These are phyloP conservation scores for Corythornis vintsioides DNA, from an alignment of 2,113 vertebrate genomes.

Conservation along the genomic window DNA sequence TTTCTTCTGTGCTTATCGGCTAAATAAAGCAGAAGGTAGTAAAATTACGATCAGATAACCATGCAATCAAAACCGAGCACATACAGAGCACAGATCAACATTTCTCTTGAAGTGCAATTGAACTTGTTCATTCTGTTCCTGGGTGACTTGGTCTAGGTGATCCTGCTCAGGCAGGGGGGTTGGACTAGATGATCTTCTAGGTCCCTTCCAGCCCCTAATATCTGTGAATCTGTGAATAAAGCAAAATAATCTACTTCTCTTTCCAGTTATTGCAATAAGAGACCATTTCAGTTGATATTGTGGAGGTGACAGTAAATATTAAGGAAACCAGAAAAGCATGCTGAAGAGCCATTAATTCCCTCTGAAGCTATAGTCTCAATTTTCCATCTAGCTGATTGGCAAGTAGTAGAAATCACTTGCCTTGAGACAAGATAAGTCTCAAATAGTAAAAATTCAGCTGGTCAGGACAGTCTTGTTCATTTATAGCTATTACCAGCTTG, in stretches of 20 bases:
- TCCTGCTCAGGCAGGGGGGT: too few relatives aligned
- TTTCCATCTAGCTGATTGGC: neutral
- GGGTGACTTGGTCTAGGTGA: too few relatives aligned
- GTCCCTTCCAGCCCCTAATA: too few relatives aligned
- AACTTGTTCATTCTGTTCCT: neutral
- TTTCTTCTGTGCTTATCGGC: neutral
- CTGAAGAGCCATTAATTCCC: neutral
- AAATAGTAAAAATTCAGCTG: neutral
- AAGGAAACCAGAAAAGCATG: neutral
- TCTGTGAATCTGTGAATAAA: neutral
- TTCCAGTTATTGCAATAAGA: neutral
- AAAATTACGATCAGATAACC: neutral
- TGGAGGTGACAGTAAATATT: neutral
- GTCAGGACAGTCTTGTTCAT: neutral
- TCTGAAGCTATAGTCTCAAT: neutral
- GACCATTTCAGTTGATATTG: neutral
- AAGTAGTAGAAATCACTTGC: neutral
- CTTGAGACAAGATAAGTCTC: neutral
- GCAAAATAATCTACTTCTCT: neutral
- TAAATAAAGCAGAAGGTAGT: neutral
- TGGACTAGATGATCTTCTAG: too few relatives aligned
- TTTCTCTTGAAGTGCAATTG: neutral
- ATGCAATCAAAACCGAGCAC: accelerated
- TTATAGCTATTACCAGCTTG: neutral
- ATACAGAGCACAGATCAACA: neutral